phyloP scores from a whole-genome alignment of 1,140 invertebrate species.

The Andricus grossulariae region DNA sequence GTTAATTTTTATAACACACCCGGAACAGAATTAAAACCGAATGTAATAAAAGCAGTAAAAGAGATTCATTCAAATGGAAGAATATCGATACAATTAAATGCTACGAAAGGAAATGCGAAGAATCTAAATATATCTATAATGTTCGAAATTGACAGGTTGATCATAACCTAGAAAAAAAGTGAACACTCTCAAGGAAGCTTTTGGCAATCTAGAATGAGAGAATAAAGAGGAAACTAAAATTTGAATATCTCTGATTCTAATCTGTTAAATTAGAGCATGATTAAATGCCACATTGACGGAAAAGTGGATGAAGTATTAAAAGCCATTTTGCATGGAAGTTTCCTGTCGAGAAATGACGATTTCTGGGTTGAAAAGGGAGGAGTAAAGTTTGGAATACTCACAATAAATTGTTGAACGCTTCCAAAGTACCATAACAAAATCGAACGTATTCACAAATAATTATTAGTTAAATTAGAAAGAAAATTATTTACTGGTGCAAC shows the following conservation, averaged over 20 bases:
- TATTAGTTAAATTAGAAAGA: slow-evolving; percentile 64
- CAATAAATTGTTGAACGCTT: slow-evolving; percentile 63
- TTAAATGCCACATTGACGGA: slow-evolving; percentile 44
- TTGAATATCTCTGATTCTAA: slow-evolving; percentile 36
- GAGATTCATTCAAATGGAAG: too few species aligned
- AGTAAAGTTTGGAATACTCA: slow-evolving; percentile 49
- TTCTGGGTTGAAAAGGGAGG: not conserved
- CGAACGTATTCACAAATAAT: slow-evolving; percentile 63
- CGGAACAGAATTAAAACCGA: too few species aligned
- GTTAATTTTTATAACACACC: too few species aligned
- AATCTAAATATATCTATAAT: slow-evolving; percentile 1
- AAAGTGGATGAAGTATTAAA: slow-evolving; percentile 32
- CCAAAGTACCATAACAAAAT: slow-evolving; percentile 69
- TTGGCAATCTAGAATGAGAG: not conserved
- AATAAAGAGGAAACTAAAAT: slow-evolving; percentile 29
- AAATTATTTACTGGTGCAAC: slow-evolving; percentile 64
- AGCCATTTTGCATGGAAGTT: slow-evolving; percentile 51
- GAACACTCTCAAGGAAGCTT: not conserved
- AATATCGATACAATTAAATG: not conserved
- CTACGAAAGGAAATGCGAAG: slow-evolving; percentile 38
- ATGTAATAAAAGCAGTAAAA: too few species aligned
- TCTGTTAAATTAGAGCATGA: slow-evolving; percentile 45
- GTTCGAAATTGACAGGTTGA: slow-evolving; percentile 38
- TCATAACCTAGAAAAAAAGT: slow-evolving; percentile 14
- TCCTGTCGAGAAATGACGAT: slow-evolving; percentile 25